These are phyloP conservation scores for Oreotrochilus melanogaster DNA, from an alignment of 2,113 vertebrate genomes.

Conservation along the genomic window DNA sequence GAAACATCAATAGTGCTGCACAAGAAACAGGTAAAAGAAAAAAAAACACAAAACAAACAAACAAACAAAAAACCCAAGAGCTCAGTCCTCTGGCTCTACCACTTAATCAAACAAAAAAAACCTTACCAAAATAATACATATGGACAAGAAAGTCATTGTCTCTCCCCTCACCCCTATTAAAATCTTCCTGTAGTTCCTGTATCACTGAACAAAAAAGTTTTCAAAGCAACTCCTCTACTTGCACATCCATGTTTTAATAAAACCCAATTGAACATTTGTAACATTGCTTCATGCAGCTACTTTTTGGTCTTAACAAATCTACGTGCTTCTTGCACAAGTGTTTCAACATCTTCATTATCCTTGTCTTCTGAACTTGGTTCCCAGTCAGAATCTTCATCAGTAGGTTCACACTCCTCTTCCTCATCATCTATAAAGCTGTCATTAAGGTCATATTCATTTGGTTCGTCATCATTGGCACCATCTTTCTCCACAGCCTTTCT, in stretches of 20 bases:
- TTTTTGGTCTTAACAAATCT: constrained; percentile 76
- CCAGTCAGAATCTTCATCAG: constrained; percentile 84
- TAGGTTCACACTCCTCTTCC: constrained; percentile 76
- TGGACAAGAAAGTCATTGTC: not conserved
- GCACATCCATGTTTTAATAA: not conserved
- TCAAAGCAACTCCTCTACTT: not conserved
- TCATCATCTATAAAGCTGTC: constrained; percentile 78
- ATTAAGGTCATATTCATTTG: constrained; percentile 58
- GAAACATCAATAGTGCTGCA: accelerated
- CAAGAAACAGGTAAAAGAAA: not conserved
- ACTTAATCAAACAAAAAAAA: not conserved
- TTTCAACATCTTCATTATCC: constrained; percentile 72
- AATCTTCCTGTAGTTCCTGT: not conserved
- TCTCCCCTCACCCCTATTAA: not conserved
- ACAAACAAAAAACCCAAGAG: not conserved
- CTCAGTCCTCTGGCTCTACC: not conserved
- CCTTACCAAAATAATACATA: not conserved
- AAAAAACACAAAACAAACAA: not conserved
- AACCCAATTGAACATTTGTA: accelerated
- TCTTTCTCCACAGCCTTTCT: constrained; percentile 40
- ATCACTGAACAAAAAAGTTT: not conserved
- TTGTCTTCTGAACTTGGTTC: constrained; percentile 78
- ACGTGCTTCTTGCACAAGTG: constrained; percentile 71
- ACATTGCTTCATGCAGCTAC: not conserved
- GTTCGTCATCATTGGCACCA: not conserved